Percentiles rank a stretch among this genome's conserved stretches.
Conservation (phyloP, 2,888 invertebrate genomes). For the Folsomia manolachei region DNA sequence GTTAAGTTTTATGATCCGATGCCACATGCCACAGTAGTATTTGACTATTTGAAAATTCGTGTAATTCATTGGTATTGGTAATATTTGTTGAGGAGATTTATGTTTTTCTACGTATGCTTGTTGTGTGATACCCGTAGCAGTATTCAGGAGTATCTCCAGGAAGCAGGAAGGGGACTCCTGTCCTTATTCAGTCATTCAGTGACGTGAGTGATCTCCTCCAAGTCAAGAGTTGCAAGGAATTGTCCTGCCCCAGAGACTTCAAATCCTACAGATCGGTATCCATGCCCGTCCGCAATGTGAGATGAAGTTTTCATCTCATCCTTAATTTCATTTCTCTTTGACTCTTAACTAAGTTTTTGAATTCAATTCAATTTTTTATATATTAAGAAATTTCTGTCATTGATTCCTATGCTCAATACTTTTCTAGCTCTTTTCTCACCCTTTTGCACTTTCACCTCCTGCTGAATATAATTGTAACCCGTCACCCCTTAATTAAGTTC, state of each 20-base stretch:
- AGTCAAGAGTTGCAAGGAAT: constrained; percentile 52
- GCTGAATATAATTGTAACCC: too few relatives aligned
- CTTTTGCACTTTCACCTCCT: too few relatives aligned
- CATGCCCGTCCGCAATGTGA: constrained; percentile 51
- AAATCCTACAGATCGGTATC: constrained; percentile 51
- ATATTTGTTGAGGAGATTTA: too few relatives aligned
- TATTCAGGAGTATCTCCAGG: background rate
- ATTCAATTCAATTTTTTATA: too few relatives aligned
- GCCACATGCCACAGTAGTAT: too few relatives aligned
- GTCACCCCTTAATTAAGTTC: too few relatives aligned
- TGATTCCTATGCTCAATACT: too few relatives aligned
- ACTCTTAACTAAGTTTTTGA: constrained; percentile 11
- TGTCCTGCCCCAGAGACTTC: constrained; percentile 56
- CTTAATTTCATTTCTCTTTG: constrained; percentile 13
- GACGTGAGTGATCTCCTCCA: constrained; percentile 1
- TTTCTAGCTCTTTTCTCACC: too few relatives aligned
- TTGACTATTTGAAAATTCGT: too few relatives aligned
- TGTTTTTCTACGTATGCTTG: background rate
- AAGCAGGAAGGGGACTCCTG: background rate
- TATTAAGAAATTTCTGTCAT: too few relatives aligned
- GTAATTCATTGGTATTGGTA: too few relatives aligned
- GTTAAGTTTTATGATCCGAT: too few relatives aligned
- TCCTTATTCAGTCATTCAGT: constrained; percentile 4
- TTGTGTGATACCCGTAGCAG: background rate
- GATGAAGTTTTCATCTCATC: constrained; percentile 38